Evolutionary conservation across 1,140 invertebrate species (phyloP).

Genomic region (Zaprionus taronus): DNA sequence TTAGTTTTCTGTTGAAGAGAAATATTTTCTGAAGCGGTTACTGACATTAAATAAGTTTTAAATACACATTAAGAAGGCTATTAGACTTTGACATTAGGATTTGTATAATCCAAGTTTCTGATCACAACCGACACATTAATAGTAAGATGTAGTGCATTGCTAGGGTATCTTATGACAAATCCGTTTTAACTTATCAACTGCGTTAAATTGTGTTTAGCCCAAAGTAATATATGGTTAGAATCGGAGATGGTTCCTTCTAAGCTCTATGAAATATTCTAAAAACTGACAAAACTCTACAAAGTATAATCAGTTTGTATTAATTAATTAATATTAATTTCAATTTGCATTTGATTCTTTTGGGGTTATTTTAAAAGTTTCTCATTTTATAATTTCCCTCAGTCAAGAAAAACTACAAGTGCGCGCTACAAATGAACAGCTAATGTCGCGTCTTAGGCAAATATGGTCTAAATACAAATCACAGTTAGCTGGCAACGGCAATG

Average conservation of each 20-base stretch:
- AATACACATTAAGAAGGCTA: too few species aligned
- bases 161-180: too few species aligned
- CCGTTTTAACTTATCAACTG: too few species aligned
- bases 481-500: slow-evolving; percentile 35
- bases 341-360: neutral
- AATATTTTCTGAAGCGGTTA: neutral
- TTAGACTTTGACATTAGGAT: too few species aligned
- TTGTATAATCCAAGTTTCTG: too few species aligned
- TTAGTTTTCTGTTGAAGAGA: too few species aligned
- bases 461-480: slow-evolving; percentile 86
- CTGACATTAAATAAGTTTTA: neutral
- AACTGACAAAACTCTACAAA: neutral
- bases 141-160: too few species aligned
- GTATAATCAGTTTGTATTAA: neutral
- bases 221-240: too few species aligned
- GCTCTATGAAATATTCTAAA: neutral
- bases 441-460: slow-evolving; percentile 86
- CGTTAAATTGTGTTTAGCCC: too few species aligned
- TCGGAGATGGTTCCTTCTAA: neutral
- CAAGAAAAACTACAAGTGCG: slow-evolving; percentile 86
- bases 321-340: neutral
- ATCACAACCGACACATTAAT: too few species aligned
- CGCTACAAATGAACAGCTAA: slow-evolving; percentile 86
- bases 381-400: slow-evolving; percentile 37
- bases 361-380: slow-evolving; percentile 12